A percentile compares a stretch with the other conserved stretches of the same genome.
Conservation (phyloP, 2,113 vertebrate genomes). For the Clarias magur region DNA sequence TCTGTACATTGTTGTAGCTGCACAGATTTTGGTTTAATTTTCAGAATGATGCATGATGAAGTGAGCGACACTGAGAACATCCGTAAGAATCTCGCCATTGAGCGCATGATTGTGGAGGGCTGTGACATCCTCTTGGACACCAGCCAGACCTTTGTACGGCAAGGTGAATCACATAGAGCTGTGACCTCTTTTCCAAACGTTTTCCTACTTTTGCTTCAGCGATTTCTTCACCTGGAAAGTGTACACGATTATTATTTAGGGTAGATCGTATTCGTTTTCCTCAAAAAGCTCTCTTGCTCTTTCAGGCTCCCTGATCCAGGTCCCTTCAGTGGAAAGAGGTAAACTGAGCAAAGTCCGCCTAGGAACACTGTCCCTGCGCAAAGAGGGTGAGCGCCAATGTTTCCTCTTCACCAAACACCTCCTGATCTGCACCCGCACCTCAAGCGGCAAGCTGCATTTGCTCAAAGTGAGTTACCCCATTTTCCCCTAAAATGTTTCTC, state of each 20-base stretch:
- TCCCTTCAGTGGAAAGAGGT: slow-evolving; percentile 94
- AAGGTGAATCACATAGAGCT: slow-evolving; percentile 87
- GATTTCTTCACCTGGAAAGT: neutral
- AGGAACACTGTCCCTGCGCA: slow-evolving; percentile 94
- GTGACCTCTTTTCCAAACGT: slow-evolving; percentile 77
- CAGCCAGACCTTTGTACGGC: slow-evolving; percentile 83
- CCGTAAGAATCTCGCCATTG: slow-evolving; percentile 95
- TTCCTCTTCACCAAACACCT: slow-evolving; percentile 99
- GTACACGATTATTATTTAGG: neutral
- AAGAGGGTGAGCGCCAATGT: slow-evolving; percentile 97
- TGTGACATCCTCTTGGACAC: slow-evolving; percentile 96
- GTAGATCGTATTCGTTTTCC: neutral
- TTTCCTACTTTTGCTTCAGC: neutral
- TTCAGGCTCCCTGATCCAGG: slow-evolving; percentile 95
- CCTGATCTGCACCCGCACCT: slow-evolving; percentile 95
- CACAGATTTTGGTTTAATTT: neutral
- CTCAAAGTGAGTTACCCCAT: slow-evolving; percentile 81
- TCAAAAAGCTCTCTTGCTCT: neutral
- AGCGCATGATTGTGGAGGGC: slow-evolving; percentile 95
- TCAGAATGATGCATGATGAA: slow-evolving; percentile 96
- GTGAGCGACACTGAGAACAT: slow-evolving; percentile 99
- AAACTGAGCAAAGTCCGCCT: slow-evolving; percentile 96
- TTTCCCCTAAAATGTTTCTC: neutral
- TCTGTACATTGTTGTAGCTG: neutral
- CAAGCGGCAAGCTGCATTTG: slow-evolving; percentile 95